Conservation (phyloP, 2,797 vertebrate species). For the Phaenicophaeus curvirostris region DNA sequence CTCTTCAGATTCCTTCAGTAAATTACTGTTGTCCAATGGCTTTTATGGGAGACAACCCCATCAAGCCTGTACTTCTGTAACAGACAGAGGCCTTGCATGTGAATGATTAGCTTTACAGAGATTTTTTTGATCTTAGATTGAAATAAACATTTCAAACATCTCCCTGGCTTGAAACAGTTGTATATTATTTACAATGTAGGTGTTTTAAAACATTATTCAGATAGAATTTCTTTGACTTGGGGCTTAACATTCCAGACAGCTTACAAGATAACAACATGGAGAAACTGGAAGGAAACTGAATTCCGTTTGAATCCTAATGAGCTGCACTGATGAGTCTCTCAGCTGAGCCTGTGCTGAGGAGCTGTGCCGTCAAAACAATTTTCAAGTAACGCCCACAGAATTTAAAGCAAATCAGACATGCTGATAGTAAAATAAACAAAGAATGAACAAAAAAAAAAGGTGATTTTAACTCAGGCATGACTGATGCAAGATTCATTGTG, state of each 20-base stretch:
- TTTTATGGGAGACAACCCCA: not conserved
- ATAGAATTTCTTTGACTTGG: not conserved
- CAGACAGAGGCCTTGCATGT: rapidly evolving
- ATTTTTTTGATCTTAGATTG: not conserved
- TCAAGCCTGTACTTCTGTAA: not conserved
- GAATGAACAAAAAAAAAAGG: not conserved
- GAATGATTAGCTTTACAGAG: not conserved
- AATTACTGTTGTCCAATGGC: not conserved
- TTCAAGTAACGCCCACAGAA: not conserved
- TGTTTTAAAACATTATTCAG: not conserved
- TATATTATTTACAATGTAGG: not conserved
- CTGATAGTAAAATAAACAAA: not conserved
- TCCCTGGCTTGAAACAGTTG: not conserved
- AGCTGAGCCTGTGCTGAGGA: not conserved
- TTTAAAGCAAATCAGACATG: not conserved
- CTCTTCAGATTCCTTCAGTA: not conserved
- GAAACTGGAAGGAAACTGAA: not conserved
- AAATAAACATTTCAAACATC: not conserved
- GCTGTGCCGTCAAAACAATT: not conserved
- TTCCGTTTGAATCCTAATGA: not conserved
- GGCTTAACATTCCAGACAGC: not conserved
- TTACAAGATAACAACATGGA: not conserved
- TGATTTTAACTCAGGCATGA: not conserved
- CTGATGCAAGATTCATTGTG: not conserved
- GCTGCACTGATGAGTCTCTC: not conserved